A percentile compares a stretch with the other conserved stretches of the same genome.
Conservation (phyloP, 1,140 invertebrate genomes). For the Calosoma granatense region DNA sequence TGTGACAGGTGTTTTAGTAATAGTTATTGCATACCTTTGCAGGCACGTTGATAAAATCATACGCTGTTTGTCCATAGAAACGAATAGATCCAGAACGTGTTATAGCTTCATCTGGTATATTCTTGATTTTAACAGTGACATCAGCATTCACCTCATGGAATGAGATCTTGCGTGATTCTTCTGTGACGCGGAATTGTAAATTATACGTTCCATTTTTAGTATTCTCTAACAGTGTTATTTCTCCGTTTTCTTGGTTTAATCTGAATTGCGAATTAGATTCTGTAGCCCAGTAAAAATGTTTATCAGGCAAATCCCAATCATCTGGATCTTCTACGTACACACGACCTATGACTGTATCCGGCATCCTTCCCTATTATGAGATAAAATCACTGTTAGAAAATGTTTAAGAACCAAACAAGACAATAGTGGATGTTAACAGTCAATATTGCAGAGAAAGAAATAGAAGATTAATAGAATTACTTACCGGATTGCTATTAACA, state of each 20-base stretch:
- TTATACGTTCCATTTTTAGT: slow-evolving; percentile 57
- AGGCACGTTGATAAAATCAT: slow-evolving; percentile 65
- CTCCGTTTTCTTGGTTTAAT: slow-evolving; percentile 60
- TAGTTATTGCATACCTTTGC: slow-evolving; percentile 23
- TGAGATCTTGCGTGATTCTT: slow-evolving; percentile 40
- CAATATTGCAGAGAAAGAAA: background rate
- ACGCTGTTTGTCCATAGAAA: slow-evolving; percentile 67
- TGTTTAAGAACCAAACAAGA: slow-evolving; percentile 7
- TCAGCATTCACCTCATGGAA: slow-evolving; percentile 60
- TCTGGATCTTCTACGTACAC: slow-evolving; percentile 86
- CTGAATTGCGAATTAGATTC: slow-evolving; percentile 48
- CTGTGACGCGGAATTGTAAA: slow-evolving; percentile 61
- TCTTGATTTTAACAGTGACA: slow-evolving; percentile 74
- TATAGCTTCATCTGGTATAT: slow-evolving; percentile 82
- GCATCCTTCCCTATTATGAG: slow-evolving; percentile 46
- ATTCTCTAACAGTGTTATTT: slow-evolving; percentile 70
- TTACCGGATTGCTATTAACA: slow-evolving; percentile 51
- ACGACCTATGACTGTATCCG: slow-evolving; percentile 70
- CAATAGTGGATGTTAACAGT: no score
- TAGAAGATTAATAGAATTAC: background rate
- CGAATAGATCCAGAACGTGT: slow-evolving; percentile 81
- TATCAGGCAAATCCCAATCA: slow-evolving; percentile 89
- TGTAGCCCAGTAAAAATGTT: slow-evolving; percentile 61
- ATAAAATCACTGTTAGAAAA: slow-evolving; percentile 11
- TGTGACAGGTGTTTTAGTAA: slow-evolving; percentile 15